Percentiles rank a stretch among this genome's conserved stretches.
These are phyloP conservation scores for Percopsis transmontana DNA, from an alignment of 2,113 vertebrate species.

Conservation along the genomic window DNA sequence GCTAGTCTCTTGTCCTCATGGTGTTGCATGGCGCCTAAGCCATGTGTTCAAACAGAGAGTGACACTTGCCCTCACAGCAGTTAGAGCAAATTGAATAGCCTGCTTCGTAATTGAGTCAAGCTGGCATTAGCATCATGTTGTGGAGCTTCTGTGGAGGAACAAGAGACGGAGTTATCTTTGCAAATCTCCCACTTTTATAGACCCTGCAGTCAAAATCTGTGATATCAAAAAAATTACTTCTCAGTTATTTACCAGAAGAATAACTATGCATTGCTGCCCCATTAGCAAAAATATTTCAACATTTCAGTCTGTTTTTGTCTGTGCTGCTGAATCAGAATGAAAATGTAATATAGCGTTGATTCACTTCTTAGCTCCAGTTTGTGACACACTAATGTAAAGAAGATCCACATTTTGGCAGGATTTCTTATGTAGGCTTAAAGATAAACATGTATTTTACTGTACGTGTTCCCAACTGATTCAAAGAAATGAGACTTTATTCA, in stretches of 20 bases:
- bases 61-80: slow-evolving; percentile 32
- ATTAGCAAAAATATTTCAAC: no score
- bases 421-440: no score
- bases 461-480: no score
- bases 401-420: no score
- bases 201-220: slow-evolving; percentile 13
- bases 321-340: neutral
- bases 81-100: neutral
- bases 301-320: neutral
- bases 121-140: slow-evolving; percentile 18
- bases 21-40: slow-evolving; percentile 7
- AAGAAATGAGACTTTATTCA: no score
- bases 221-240: neutral
- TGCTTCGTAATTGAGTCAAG: slow-evolving; percentile 17
- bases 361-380: no score
- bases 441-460: neutral
- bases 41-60: slow-evolving; percentile 40
- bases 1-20: slow-evolving; percentile 2
- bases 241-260: no score
- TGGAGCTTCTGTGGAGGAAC: slow-evolving; percentile 33
- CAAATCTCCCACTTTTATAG: slow-evolving; percentile 4
- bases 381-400: no score
- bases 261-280: no score
- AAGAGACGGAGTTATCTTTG: neutral
- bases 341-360: neutral